Evolutionary conservation across 2,113 vertebrate genomes (phyloP), one percentile per base, ranked within the genome.

Genomic region (Colaptes auratus): DNA sequence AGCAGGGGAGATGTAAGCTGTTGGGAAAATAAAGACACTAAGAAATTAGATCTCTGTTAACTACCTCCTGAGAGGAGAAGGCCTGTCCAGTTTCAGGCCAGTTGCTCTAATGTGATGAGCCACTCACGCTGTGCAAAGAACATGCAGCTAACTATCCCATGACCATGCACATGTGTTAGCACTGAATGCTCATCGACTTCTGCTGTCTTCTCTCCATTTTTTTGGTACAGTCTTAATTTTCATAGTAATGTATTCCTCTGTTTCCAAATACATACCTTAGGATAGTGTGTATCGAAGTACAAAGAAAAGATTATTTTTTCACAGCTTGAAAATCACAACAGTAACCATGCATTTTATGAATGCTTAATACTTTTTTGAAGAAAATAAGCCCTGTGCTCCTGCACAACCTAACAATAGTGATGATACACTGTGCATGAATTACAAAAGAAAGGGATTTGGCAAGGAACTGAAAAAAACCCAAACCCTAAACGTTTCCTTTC

Each of bases 401-500:
- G 76, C 66, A 81, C 21, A 92, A 36, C 28, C 50, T 73, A 66
- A 50, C 15, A 83, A 21, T 77, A 71, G 71, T 50, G 58, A 64
- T 88, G 60, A 39, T 70, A 24, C 35, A 6, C 5, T 66, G 10
- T 73, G 17, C 64, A 58, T 67, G 48, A 74, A 82, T 1, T 56
- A 91, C 86, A 72, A 95, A 95, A 96, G 59, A 80, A 93, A 91
- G 90, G 0, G 0, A 88, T 88, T 83, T 96, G 84, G 77, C 77
- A 95, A 88, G 20, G 48, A 95, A 86, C 74, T 80, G 89, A 90
- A 89, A 60, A 86, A 89, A 89, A 42, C 42, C 42, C 42, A 44
- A 44, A 44, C 42, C 42, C 70, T 71, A 24, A 91, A 53, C 58
- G 12, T 85, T 69, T 92, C 53, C 52, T 52, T 96, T 92, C 30